Conservation (phyloP, 2,888 invertebrate species). For the Chaitophorus viminalis region DNA sequence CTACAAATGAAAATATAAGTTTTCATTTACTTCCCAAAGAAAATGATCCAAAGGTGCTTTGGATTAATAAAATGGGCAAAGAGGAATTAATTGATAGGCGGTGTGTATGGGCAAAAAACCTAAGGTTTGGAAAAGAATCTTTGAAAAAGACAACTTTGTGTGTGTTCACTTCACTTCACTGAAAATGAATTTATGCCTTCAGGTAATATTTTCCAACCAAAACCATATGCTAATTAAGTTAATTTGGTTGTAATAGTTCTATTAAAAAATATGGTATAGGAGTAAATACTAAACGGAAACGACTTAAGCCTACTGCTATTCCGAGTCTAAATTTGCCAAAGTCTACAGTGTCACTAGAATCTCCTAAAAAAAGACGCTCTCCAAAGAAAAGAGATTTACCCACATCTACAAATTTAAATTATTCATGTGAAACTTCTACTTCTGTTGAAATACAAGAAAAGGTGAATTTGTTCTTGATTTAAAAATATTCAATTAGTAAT, state of each 20-base stretch:
- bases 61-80: background rate
- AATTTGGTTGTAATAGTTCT: background rate
- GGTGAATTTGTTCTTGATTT: background rate
- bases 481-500: background rate
- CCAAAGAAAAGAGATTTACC: too few species aligned
- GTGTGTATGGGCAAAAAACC: background rate
- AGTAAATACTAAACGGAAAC: background rate
- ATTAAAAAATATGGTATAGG: background rate
- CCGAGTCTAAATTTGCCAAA: constrained; percentile 10
- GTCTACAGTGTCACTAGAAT: background rate
- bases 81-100: constrained; percentile 1
- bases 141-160: background rate
- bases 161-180: background rate
- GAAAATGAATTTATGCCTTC: background rate
- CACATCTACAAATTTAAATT: background rate
- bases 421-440: background rate
- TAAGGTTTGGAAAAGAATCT: background rate
- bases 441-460: background rate
- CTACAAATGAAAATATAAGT: constrained; percentile 1
- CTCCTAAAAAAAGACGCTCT: background rate
- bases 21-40: constrained; percentile 11
- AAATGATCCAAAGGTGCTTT: background rate
- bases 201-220: constrained; percentile 1
- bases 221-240: background rate
- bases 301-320: background rate